phyloP scores from a whole-genome alignment of 2,888 invertebrate species.

The Scaptomyza parva region DNA sequence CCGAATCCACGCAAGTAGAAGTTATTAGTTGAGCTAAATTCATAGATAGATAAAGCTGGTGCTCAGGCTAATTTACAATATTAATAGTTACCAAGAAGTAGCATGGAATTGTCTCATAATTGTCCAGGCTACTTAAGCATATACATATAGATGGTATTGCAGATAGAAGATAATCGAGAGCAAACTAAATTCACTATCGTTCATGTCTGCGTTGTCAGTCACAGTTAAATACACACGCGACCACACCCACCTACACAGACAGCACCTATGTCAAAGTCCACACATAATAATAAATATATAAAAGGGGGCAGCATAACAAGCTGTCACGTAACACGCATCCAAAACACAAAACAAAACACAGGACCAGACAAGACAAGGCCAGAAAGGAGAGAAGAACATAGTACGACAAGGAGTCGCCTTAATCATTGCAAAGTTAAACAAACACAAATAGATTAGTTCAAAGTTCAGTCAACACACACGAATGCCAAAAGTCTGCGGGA shows the following conservation, averaged over 20 bases:
- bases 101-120: slow-evolving; percentile 67
- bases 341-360: slow-evolving; percentile 20
- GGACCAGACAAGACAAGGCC: slow-evolving; percentile 21
- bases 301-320: slow-evolving; percentile 20
- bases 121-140: slow-evolving; percentile 48
- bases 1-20: slow-evolving; percentile 70
- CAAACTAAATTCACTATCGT: background rate
- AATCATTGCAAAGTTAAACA: slow-evolving; percentile 80
- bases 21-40: slow-evolving; percentile 63
- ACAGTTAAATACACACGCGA: slow-evolving; percentile 2
- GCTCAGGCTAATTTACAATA: slow-evolving; percentile 68
- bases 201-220: slow-evolving; percentile 15
- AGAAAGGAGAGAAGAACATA: background rate
- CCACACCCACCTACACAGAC: background rate
- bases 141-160: background rate
- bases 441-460: slow-evolving; percentile 80
- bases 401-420: slow-evolving; percentile 50
- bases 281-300: background rate
- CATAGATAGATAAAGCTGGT: slow-evolving; percentile 38
- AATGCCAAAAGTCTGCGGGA: slow-evolving; percentile 64
- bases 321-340: slow-evolving; percentile 44
- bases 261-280: slow-evolving; percentile 34
- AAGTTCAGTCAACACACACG: slow-evolving; percentile 60
- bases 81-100: slow-evolving; percentile 59
- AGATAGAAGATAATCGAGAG: slow-evolving; percentile 6